Evolutionary conservation across 1,140 invertebrate species (phyloP), one percentile per base, ranked within the genome.

Genomic region (Monochamus saltuarius): DNA sequence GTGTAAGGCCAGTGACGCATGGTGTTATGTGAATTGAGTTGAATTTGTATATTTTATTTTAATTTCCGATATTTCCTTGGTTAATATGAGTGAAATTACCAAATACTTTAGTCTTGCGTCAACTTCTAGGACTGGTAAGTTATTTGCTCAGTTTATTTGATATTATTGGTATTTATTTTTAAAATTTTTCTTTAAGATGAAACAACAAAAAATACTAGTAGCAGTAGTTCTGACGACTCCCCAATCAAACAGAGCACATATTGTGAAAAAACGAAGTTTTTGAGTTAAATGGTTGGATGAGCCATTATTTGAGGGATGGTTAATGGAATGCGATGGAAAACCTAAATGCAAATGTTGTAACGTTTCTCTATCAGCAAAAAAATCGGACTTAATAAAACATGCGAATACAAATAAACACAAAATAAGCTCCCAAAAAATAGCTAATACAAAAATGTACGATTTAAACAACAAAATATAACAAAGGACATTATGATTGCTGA

Each of bases 261-360:
- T 39, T 39, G 38, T 39, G 38, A 39, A 39, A 39, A 39, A 39
- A n/a, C 38, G 38, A 39, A 39, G 38, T 39, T 39, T 39, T 39
- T 39, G 11, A 39, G 38, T 39, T 39, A 39, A 39, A 39, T 40
- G 38, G 8, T 40, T 40, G 38, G 38, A 40, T 40, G 38, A 40
- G 38, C 38, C 38, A 40, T 40, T 40, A 40, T 40, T 40, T 40
- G 38, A 40, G 38, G 38, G 8, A 40, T 40, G 38, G 38, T 40
- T 40, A 39, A 39, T 39, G 38, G 7, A 39, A 39, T 39, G 38
- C 38, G 38, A n/a, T n/a, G n/a, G n/a, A n/a, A 46, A 46, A 46
- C 11, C 43, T 13, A 46, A 46, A 16, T 46, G 43, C 16, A 46
- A 46, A 46, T 46, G 43, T 16, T 46, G 43, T 46, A 46, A 46